Conservation (phyloP, 2,113 vertebrate species). For the Scopus umbretta region DNA sequence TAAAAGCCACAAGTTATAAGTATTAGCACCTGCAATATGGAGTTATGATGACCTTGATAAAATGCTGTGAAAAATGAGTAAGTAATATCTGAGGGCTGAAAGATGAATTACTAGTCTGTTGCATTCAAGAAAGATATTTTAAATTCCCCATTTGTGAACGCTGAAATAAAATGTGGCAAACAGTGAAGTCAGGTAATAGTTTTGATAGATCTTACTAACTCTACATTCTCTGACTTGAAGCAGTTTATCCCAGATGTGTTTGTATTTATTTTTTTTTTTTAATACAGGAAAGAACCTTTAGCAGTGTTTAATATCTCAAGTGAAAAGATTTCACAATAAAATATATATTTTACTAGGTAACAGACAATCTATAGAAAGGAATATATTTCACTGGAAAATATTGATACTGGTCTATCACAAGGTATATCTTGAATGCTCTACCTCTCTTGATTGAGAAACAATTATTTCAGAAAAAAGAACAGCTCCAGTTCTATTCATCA, state of each 20-base stretch:
- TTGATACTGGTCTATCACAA: not conserved
- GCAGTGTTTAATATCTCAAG: not conserved
- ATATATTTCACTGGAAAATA: not conserved
- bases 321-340: not conserved
- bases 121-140: not conserved
- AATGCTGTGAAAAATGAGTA: not conserved
- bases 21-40: not conserved
- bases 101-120: not conserved
- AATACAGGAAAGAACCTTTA: not conserved
- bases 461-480: not conserved
- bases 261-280: not conserved
- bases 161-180: not conserved
- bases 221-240: not conserved
- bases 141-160: not conserved
- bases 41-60: not conserved
- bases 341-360: not conserved
- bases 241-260: not conserved
- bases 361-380: not conserved
- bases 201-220: not conserved
- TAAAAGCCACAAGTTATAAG: not conserved
- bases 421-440: not conserved
- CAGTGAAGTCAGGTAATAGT: not conserved
- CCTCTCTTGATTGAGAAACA: too few species aligned
- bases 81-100: not conserved
- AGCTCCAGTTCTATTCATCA: not conserved